Percentiles rank a stretch among this genome's conserved stretches.
Conservation (phyloP, 2,888 invertebrate species). For the Limenitis arthemis region DNA sequence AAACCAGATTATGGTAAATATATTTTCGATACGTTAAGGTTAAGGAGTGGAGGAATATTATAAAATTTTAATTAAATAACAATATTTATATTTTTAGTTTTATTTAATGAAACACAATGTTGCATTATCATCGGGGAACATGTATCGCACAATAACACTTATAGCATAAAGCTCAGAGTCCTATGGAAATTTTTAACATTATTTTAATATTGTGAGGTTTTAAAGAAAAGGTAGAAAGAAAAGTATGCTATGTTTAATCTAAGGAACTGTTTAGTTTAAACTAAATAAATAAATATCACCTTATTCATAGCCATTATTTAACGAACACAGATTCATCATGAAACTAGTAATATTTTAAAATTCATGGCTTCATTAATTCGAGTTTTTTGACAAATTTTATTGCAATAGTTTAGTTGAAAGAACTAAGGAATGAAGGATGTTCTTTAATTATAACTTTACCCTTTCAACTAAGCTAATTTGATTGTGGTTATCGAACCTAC, state of each 20-base stretch:
- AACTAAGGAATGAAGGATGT: too few relatives aligned
- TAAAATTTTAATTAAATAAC: constrained; percentile 15
- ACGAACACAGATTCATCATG: background rate
- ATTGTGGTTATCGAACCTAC: too few relatives aligned
- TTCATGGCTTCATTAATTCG: background rate
- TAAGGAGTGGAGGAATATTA: constrained; percentile 40
- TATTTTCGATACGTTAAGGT: constrained; percentile 53
- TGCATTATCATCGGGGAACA: constrained; percentile 7
- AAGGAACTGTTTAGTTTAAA: constrained; percentile 3
- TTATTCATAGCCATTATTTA: constrained; percentile 2
- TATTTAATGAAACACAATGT: constrained; percentile 23
- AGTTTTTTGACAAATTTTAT: background rate
- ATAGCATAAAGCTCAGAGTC: constrained; percentile 7
- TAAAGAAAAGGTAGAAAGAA: too few relatives aligned
- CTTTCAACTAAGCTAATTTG: too few relatives aligned
- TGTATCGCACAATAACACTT: constrained; percentile 5
- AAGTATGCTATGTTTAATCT: background rate
- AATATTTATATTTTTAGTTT: constrained; percentile 16
- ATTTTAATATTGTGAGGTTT: background rate
- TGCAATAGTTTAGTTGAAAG: background rate
- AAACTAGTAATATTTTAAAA: background rate
- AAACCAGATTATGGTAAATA: constrained; percentile 48
- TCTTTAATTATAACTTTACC: too few relatives aligned
- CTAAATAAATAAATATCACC: background rate
- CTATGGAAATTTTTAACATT: background rate